Evolutionary conservation across 1,140 invertebrate genomes (phyloP).

Genomic region (Ostrea edulis): DNA sequence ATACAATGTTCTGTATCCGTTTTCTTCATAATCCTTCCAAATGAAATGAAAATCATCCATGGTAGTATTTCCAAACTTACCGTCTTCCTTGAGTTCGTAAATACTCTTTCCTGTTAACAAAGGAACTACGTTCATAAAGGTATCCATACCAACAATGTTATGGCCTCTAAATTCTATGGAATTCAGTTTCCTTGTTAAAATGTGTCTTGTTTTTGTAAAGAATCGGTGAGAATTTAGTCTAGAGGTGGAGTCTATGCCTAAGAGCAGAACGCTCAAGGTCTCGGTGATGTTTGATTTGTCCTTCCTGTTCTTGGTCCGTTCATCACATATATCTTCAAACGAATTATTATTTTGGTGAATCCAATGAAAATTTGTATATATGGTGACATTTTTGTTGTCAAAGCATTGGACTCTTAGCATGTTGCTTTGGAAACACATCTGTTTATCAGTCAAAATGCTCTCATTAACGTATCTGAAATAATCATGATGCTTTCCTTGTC

Average conservation of each 20-base stretch:
- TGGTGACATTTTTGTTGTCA: conserved; percentile 59
- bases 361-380: conserved; percentile 79
- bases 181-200: conserved; percentile 78
- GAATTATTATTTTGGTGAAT: conserved; percentile 75
- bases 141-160: conserved; percentile 78
- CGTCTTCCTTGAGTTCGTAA: conserved; percentile 76
- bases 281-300: conserved; percentile 58
- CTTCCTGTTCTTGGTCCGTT: conserved; percentile 50
- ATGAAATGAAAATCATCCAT: conserved; percentile 80
- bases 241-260: conserved; percentile 92
- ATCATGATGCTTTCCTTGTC: conserved; percentile 57
- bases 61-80: conserved; percentile 62
- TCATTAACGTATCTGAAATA: conserved; percentile 55
- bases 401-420: conserved; percentile 74
- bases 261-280: conserved; percentile 83
- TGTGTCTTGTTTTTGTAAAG: conserved; percentile 86
- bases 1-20: conserved; percentile 80
- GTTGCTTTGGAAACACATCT: conserved; percentile 60
- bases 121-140: conserved; percentile 78
- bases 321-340: conserved; percentile 70
- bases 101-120: conserved; percentile 75
- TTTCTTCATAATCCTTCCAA: conserved; percentile 80
- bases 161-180: conserved; percentile 76
- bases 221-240: conserved; percentile 90
- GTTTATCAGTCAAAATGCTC: conserved; percentile 47